Evolutionary conservation across 2,113 vertebrate genomes (phyloP).

Genomic region (Microcebus lehilahytsara): DNA sequence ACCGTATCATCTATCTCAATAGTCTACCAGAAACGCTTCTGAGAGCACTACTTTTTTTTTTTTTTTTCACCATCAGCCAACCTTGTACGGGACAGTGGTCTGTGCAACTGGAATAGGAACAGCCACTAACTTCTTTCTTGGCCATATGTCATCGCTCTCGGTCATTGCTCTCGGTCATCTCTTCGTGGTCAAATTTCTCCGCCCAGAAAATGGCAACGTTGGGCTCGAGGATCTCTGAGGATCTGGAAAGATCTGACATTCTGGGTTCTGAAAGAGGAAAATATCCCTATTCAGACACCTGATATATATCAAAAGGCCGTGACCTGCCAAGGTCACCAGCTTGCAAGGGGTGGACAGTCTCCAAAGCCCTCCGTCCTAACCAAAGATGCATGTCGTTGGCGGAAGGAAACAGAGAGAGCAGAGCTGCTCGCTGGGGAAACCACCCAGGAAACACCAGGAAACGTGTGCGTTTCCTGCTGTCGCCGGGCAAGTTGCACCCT

Average conservation of each 20-base stretch:
- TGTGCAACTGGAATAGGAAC: background rate
- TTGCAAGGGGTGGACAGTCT: background rate
- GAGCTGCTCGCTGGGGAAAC: background rate
- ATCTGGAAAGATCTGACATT: background rate
- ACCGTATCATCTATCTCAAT: conserved; percentile 34
- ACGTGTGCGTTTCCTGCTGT: background rate
- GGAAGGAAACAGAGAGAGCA: background rate
- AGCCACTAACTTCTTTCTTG: background rate
- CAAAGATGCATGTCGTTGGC: background rate
- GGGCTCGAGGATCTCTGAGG: background rate
- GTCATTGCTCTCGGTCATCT: background rate
- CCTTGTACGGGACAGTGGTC: background rate
- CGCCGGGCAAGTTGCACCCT: background rate
- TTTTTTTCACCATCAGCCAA: background rate
- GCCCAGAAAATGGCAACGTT: background rate
- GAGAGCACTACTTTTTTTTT: background rate
- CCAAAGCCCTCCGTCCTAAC: background rate
- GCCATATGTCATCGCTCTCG: background rate
- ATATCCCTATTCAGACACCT: background rate
- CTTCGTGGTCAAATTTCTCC: background rate
- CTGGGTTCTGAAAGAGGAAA: background rate
- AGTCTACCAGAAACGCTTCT: background rate
- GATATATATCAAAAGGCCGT: background rate
- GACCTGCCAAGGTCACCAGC: background rate
- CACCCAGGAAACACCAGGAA: background rate